A percentile compares a stretch with the other conserved stretches of the same genome.
Conservation (phyloP, 2,113 vertebrate species). For the Gallinago paraguaiae region DNA sequence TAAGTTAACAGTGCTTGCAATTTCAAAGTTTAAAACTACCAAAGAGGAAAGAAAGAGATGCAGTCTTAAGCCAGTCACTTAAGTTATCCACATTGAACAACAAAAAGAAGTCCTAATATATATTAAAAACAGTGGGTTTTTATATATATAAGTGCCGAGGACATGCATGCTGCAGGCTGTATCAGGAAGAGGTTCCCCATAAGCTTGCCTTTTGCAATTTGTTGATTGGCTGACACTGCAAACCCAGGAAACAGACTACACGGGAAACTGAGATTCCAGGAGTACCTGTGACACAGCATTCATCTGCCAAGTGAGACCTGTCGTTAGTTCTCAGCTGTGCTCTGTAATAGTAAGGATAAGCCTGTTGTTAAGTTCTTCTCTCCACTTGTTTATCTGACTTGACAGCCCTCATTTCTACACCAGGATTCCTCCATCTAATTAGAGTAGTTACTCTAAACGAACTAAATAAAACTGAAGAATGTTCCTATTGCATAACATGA, state of each 20-base stretch:
- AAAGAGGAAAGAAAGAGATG: neutral
- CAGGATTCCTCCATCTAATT: conserved; percentile 36
- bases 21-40: neutral
- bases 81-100: neutral
- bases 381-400: neutral
- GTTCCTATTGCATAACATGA: neutral
- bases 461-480: conserved; percentile 27
- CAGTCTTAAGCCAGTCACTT: neutral
- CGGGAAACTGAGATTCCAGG: neutral
- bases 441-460: conserved; percentile 1
- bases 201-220: neutral
- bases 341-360: conserved; percentile 11
- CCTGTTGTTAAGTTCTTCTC: neutral
- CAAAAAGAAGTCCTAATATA: neutral
- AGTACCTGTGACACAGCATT: neutral
- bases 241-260: neutral
- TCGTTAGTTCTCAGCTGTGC: neutral
- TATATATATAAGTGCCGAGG: neutral
- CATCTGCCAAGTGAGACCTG: neutral
- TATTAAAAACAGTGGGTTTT: neutral
- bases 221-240: neutral
- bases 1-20: neutral
- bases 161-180: neutral
- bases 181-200: neutral
- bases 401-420: neutral